Conservation (phyloP, 2,113 vertebrate genomes). For the Notarius quadriscutis region DNA sequence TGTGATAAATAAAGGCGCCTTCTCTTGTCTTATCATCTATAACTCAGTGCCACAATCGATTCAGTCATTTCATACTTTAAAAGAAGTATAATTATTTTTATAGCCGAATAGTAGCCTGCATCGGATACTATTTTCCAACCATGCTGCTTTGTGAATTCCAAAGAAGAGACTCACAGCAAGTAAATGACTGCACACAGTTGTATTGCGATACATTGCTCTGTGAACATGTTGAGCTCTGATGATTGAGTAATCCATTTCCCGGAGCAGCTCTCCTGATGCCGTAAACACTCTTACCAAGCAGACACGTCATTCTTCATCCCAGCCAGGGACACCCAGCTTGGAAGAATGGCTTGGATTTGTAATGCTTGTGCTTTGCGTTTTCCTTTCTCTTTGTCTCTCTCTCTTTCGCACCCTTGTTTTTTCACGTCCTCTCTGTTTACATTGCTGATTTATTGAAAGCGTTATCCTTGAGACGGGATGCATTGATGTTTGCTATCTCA, state of each 20-base stretch:
- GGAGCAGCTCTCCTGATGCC: slow-evolving; percentile 73
- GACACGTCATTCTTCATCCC: slow-evolving; percentile 79
- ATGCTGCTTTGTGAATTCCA: slow-evolving; percentile 53
- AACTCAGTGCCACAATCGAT: neutral
- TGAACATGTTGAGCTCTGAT: slow-evolving; percentile 62
- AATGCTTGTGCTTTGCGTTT: slow-evolving; percentile 71
- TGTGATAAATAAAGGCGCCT: no score
- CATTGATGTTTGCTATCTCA: slow-evolving; percentile 73
- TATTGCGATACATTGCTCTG: slow-evolving; percentile 69
- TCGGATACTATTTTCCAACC: slow-evolving; percentile 19
- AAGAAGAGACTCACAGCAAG: neutral
- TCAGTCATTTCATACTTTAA: neutral
- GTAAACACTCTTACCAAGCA: slow-evolving; percentile 78
- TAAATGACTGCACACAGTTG: slow-evolving; percentile 74
- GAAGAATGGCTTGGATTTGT: slow-evolving; percentile 72
- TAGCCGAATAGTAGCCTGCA: neutral
- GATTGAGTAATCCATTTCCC: slow-evolving; percentile 80
- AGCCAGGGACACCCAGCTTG: slow-evolving; percentile 65
- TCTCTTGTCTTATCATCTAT: neutral
- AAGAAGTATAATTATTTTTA: slow-evolving; percentile 22
- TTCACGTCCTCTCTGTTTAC: slow-evolving; percentile 68
- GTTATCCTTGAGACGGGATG: slow-evolving; percentile 69
- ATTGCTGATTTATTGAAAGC: slow-evolving; percentile 75
- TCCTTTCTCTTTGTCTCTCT: slow-evolving; percentile 47
- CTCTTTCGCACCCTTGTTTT: slow-evolving; percentile 21